Evolutionary conservation across 2,797 vertebrate genomes (phyloP), one percentile per base, ranked within the genome.

Genomic region (Tapera naevia): DNA sequence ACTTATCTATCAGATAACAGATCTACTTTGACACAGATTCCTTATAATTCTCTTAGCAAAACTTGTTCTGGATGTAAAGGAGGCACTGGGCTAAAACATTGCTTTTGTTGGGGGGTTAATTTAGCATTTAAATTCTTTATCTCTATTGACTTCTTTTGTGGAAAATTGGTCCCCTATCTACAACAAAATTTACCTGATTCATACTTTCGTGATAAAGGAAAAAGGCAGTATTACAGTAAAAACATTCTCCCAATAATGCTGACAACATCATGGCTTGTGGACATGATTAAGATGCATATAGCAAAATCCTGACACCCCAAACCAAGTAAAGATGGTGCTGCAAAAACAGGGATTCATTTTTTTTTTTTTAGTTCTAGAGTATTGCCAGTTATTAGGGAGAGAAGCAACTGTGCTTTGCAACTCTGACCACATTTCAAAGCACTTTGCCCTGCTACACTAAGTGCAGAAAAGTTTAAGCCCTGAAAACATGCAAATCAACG

Each of bases 91-190:
- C 43, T 80, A 70, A 95, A 96, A 79, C 61, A 73, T 69, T 87
- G 71, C 32, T 89, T 95, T 90, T 78, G 21, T 64, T 56, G 69
- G 70, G 54, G 64, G 57, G 37, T 73, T 94, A 81, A 95, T 96
- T 96, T 92, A 96, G 41, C 56, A 67, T 88, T 80, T 65, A 95
- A 89, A 80, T 88, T 80, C 18, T 73, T 82, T 93, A 79, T 76
- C 70, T 97, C 78, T 46, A 28, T 23, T 69, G 66, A 58, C 27
- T 57, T 91, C 10, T 91, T 97, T 89, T 71, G 27, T 57, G 81
- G 73, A 78, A 92, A 91, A 82, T 65, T 76, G 39, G 17, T 76
- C 64, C 65, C 79, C 43, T 67, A 56, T 45, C 45, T 69, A 73
- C 30, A 67, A 45, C 69, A 74, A 50, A 50, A n/a, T 78, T 95